Conservation (phyloP, 2,888 invertebrate species). For the Elmis aenea region DNA sequence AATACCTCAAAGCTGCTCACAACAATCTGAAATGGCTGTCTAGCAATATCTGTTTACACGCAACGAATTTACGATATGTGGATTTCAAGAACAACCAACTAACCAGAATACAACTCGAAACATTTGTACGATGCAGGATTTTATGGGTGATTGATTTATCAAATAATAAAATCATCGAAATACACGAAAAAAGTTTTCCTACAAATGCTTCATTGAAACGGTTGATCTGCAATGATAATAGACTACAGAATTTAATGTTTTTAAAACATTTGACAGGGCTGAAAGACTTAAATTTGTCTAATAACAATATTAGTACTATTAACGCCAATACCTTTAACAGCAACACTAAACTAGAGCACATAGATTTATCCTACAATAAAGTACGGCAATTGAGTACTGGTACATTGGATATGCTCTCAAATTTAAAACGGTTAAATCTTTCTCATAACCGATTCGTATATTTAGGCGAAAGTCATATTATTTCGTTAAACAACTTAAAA, state of each 20-base stretch:
- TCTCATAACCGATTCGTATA: slow-evolving; percentile 6
- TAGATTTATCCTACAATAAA: slow-evolving; percentile 11
- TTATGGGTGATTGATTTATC: neutral
- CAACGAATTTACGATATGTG: neutral
- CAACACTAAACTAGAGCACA: slow-evolving; percentile 1
- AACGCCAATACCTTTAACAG: slow-evolving; percentile 2
- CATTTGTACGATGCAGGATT: neutral
- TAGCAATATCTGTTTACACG: neutral
- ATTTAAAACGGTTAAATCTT: slow-evolving; percentile 5
- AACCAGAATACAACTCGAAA: neutral
- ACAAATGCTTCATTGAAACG: neutral
- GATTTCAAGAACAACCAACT: slow-evolving; percentile 2
- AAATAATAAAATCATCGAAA: slow-evolving; percentile 1
- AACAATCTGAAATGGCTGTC: neutral
- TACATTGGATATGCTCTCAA: slow-evolving; percentile 5
- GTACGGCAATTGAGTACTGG: slow-evolving; percentile 5
- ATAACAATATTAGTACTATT: slow-evolving; percentile 7
- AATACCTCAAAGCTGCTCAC: neutral
- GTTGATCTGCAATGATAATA: slow-evolving; percentile 2
- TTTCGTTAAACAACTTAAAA: slow-evolving; percentile 1
- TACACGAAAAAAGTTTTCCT: slow-evolving; percentile 2
- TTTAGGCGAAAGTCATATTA: slow-evolving; percentile 4
- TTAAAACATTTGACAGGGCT: slow-evolving; percentile 1
- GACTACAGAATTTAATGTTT: slow-evolving; percentile 3
- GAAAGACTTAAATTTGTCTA: slow-evolving; percentile 6